phyloP scores from a whole-genome alignment of 2,113 vertebrate genomes.

The Tupaia tana region DNA sequence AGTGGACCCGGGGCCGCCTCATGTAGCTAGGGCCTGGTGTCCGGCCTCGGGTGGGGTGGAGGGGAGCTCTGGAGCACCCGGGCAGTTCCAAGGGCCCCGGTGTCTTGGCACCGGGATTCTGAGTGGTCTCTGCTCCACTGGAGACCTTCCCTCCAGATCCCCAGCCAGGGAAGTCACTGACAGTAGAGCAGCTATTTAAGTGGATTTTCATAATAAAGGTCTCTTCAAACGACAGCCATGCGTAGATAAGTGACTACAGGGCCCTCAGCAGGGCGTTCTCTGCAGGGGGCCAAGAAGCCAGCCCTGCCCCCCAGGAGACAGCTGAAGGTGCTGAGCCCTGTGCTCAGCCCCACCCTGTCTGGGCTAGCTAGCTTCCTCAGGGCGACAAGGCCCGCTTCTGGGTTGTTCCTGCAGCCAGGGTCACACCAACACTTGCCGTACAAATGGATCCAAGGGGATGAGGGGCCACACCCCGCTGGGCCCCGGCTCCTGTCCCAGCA shows the following conservation, averaged over 20 bases:
- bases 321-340: background rate
- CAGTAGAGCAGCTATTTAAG: background rate
- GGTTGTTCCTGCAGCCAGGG: no score
- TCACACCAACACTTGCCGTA: no score
- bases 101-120: background rate
- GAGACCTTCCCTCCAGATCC: background rate
- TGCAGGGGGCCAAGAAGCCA: background rate
- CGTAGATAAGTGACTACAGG: no score
- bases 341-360: background rate
- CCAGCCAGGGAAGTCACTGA: background rate
- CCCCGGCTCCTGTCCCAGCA: background rate
- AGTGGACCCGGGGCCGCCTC: constrained; percentile 85
- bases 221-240: background rate
- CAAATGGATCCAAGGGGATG: no score
- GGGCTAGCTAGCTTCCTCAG: background rate
- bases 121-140: background rate
- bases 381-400: background rate
- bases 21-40: background rate
- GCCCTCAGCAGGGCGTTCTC: no score
- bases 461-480: background rate
- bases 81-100: no score
- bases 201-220: constrained; percentile 58
- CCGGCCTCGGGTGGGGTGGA: background rate
- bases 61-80: background rate
- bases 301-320: background rate